Base-by-base conservation (phyloP, 2,888 invertebrate species). In the Stenurella melanura region DNA sequence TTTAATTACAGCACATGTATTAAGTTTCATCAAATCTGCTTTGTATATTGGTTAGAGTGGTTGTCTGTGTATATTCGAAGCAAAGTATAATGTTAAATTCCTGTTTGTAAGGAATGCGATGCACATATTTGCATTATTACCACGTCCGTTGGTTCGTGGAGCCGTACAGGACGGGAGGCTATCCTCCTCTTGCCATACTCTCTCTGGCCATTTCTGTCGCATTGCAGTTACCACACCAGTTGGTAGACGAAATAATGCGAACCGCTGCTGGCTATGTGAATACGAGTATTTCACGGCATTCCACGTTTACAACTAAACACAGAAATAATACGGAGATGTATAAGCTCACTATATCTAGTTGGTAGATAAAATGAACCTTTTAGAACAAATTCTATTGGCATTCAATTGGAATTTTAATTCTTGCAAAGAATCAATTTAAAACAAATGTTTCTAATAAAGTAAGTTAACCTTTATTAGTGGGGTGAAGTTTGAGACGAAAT, bases 51-150 rank as follows among this genome's bases (percentile, higher is more conserved):
- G 54, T 58, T 19, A 11, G 7, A 21, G 19, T 58, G 58, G 58
- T 18, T 58, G 21, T 19, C 11, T 58, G 58, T 19, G 15, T 58
- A 58, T 15, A 58, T 19, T 12, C 58, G 18, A 58, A 12, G 58
- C 58, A 11, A 10, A 11, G 58, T 58, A 58, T 19, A 58, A 54
- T 67, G 54, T 54, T 67, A 67, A 67, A 67, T 67, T 67, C 67
- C 56, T 54, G 67, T 67, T 67, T 54, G 54, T 54, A 19, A 21
- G 67, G 54, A 67, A 67, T 54, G 67, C 54, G 67, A 67, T 67
- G 67, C 67, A 54, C 67, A 54, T 42, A 66, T 66, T 66, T 19
- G 54, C 67, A 38, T 54, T 54, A 54, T 56, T 54, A n/a, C 26
- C 26, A 54, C 54, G 67, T 67, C 26, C 67, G 26, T 54, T 67